Evolutionary conservation across 2,113 vertebrate genomes (phyloP).

Genomic region (Elanus axillaris): DNA sequence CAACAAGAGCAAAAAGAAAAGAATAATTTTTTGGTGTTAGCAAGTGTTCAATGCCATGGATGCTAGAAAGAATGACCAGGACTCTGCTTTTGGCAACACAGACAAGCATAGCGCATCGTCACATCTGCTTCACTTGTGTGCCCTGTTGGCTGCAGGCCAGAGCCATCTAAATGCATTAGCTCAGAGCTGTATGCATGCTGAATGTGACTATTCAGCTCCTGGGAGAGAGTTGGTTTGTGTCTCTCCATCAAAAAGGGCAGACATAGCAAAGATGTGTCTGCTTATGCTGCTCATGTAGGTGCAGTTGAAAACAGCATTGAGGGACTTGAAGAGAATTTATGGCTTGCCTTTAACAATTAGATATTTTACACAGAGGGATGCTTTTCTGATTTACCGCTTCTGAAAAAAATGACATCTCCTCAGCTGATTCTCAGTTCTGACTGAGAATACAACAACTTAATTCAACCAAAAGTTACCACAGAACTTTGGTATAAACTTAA

Average conservation of each 20-base stretch:
- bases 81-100: background rate
- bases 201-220: background rate
- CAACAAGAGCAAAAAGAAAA: constrained; percentile 10
- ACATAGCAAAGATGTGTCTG: background rate
- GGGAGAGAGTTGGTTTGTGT: background rate
- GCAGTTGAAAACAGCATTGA: background rate
- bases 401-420: background rate
- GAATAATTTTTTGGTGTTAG: background rate
- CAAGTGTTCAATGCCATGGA: background rate
- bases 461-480: background rate
- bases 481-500: background rate
- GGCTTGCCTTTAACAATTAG: background rate
- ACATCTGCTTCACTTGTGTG: background rate
- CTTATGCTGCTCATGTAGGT: background rate
- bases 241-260: background rate
- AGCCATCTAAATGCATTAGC: background rate
- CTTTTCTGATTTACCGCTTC: background rate
- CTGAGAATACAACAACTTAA: background rate
- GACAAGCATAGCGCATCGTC: background rate
- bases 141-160: background rate
- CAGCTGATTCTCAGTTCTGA: background rate
- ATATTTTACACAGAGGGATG: background rate
- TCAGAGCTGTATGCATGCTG: background rate
- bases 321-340: background rate
- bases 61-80: background rate